Evolutionary conservation across 2,888 invertebrate genomes (phyloP), one percentile per base, ranked within the genome.

Genomic region (Idaea biselata): DNA sequence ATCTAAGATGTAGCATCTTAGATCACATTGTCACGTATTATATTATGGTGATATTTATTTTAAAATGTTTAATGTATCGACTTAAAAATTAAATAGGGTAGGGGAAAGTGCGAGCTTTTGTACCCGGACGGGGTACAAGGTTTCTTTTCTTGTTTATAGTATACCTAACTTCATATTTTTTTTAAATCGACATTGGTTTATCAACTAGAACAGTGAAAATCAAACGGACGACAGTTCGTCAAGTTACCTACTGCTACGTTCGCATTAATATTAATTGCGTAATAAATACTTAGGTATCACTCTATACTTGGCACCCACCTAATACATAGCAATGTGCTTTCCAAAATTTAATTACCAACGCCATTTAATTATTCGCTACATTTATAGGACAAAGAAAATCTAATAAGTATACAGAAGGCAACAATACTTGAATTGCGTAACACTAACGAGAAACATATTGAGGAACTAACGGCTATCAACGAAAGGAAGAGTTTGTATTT

Each of bases 401-500:
- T 79, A n/a, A 32, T 75, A 25, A 73, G 78, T 61, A 83, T 78
- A 67, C 83, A 86, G 44, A 82, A 81, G 54, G 83, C 84, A 65
- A 78, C 69, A 60, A 59, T 86, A 1, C 65, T 65, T 11, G 84
- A 86, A 68, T 62, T 91, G 66, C 80, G 77, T 54, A 81, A 72
- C 58, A 67, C 73, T n/a, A 81, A 87, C 63, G 85, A 88, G 66
- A 82, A 80, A 64, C 78, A 85, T 61, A 77, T 91, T 25, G 83
- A 88, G 64, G 85, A 86, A 60, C 31, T 89, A 53, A 82, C 74
- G 65, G 64, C 68, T 14, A 71, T 73, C 16, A 82, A 82, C 69
- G 87, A 89, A 69, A 84, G 72, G 69, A 88, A 86, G 83, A 80
- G 93, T 92, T 67, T 11, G 80, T 81, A 72, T 59, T 56, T 56